Evolutionary conservation across 1,140 invertebrate species (phyloP).

Genomic region (Mesaphorura yosii): DNA sequence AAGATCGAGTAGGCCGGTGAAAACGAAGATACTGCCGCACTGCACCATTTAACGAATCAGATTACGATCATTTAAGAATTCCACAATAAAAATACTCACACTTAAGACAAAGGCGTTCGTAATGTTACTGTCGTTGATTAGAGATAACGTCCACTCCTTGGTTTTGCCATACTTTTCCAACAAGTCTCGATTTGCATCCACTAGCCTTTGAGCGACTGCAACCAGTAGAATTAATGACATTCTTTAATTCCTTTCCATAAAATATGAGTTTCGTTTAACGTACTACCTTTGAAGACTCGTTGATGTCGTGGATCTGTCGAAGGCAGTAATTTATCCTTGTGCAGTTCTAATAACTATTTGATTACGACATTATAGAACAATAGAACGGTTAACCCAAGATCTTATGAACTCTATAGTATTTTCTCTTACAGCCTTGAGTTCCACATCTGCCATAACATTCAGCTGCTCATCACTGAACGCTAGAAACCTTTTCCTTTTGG

Average conservation of each 20-base stretch:
- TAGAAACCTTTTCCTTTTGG: slow-evolving; percentile 39
- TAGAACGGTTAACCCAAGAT: slow-evolving; percentile 1
- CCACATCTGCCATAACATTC: slow-evolving; percentile 35
- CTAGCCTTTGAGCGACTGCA: slow-evolving; percentile 34
- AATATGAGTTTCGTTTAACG: no score
- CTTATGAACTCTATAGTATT: neutral
- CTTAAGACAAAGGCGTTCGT: slow-evolving; percentile 44
- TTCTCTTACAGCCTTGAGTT: slow-evolving; percentile 36
- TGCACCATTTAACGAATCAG: slow-evolving; percentile 28
- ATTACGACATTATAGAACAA: neutral
- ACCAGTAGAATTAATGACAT: no score
- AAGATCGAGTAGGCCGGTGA: slow-evolving; percentile 45
- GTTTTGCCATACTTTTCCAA: slow-evolving; percentile 26
- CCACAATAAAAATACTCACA: slow-evolving; percentile 33
- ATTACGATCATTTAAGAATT: neutral
- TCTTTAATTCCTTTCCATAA: no score
- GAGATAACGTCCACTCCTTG: slow-evolving; percentile 38
- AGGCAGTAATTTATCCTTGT: slow-evolving; percentile 35
- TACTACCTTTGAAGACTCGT: slow-evolving; percentile 6
- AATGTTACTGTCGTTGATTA: slow-evolving; percentile 35
- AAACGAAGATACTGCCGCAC: slow-evolving; percentile 52
- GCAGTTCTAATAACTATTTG: slow-evolving; percentile 30
- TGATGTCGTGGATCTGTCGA: slow-evolving; percentile 2
- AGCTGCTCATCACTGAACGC: slow-evolving; percentile 39
- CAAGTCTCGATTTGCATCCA: slow-evolving; percentile 37